Evolutionary conservation across 2,888 invertebrate species (phyloP).

Genomic region (Spodoptera picta): DNA sequence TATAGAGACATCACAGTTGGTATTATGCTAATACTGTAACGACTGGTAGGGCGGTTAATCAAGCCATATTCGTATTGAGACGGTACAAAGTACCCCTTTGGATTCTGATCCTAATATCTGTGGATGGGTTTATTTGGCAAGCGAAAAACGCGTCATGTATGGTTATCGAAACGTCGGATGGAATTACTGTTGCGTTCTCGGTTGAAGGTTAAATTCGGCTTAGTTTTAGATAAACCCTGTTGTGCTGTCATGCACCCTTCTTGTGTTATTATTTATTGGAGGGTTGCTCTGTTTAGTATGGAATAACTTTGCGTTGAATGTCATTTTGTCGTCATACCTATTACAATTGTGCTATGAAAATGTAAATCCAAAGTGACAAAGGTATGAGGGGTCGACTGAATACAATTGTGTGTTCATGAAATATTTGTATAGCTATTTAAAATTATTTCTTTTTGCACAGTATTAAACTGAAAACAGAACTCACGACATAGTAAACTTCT

Average conservation of each 20-base stretch:
- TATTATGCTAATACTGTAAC: slow-evolving; percentile 75
- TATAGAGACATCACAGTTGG: slow-evolving; percentile 71
- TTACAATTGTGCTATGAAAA: not conserved
- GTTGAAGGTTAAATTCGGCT: slow-evolving; percentile 26
- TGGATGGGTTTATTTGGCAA: slow-evolving; percentile 42
- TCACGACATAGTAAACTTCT: too few relatives aligned
- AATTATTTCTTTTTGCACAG: too few relatives aligned
- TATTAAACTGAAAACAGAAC: too few relatives aligned
- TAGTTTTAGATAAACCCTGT: slow-evolving; percentile 30
- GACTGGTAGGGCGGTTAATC: slow-evolving; percentile 59
- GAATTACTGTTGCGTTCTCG: slow-evolving; percentile 42
- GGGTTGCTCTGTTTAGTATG: not conserved
- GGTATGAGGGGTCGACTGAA: too few relatives aligned
- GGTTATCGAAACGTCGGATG: slow-evolving; percentile 41
- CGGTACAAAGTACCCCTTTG: slow-evolving; percentile 37
- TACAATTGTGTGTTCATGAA: too few relatives aligned
- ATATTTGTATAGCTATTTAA: too few relatives aligned
- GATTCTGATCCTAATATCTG: slow-evolving; percentile 45
- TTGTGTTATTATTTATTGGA: slow-evolving; percentile 8
- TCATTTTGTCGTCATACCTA: not conserved
- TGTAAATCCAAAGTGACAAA: too few relatives aligned
- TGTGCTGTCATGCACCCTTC: not conserved
- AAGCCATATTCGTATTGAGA: slow-evolving; percentile 51
- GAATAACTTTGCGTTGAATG: not conserved
- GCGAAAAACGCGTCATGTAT: slow-evolving; percentile 38